Percentiles rank a stretch among this genome's conserved stretches.
Conservation (phyloP, 2,113 vertebrate genomes). For the Tauraco erythrolophus region DNA sequence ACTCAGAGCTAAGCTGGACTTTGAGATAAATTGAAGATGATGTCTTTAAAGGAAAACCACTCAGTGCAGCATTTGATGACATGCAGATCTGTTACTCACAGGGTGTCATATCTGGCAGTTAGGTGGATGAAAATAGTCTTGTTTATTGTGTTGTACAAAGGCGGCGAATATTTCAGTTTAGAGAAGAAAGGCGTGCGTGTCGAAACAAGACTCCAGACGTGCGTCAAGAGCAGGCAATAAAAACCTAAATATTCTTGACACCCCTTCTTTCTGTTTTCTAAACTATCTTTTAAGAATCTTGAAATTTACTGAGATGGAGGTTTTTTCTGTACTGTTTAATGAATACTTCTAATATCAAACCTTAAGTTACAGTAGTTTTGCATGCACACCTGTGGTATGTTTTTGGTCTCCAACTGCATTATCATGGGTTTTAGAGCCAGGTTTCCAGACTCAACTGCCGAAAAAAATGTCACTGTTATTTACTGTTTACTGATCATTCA, state of each 20-base stretch:
- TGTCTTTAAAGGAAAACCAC: not conserved
- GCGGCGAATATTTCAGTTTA: not conserved
- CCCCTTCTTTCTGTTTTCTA: not conserved
- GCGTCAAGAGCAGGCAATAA: not conserved
- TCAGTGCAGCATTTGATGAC: not conserved
- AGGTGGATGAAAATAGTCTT: not conserved
- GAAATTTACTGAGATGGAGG: not conserved
- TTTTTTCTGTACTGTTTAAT: not conserved
- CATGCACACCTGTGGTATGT: accelerated
- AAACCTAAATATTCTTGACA: not conserved
- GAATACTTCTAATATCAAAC: not conserved
- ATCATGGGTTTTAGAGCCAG: not conserved
- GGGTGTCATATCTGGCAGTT: not conserved
- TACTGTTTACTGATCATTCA: not conserved
- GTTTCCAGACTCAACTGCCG: not conserved
- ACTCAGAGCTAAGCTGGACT: not conserved
- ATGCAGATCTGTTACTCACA: not conserved
- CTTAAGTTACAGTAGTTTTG: not conserved
- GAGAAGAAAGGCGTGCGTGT: not conserved
- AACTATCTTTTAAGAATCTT: not conserved
- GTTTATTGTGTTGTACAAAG: not conserved
- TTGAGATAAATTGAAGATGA: not conserved
- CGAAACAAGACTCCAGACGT: not conserved
- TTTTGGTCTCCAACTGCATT: not conserved
- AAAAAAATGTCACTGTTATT: not conserved